Base-by-base conservation (phyloP, 2,113 vertebrate species). In the Nyctibius bracteatus region DNA sequence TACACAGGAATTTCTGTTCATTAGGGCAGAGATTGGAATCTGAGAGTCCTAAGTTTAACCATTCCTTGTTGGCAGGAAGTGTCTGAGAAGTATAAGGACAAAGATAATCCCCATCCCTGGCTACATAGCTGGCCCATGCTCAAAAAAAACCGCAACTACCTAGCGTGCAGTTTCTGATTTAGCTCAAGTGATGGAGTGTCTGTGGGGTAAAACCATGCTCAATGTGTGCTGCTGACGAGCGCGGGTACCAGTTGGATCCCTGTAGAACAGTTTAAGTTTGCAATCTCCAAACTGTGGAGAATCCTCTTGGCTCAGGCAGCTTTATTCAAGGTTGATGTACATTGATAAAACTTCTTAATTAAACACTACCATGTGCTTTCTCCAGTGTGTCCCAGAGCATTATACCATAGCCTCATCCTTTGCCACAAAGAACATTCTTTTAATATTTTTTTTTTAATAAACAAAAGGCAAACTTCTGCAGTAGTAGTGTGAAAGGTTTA, bases 1-100 rank as follows among this genome's bases (percentile, higher is more conserved):
- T 49, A 65, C 57, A 54, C 16, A 85, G 89, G 77, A 94, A 95
- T 96, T 95, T 95, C 70, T 87, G 61, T 92, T 94, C 12, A 31
- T 96, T 89, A 87, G 52, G 44, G 59, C 39, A 91, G 81, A 96
- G 94, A 96, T 87, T 23, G 37, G 81, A 94, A 96, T 95, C 94
- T 79, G 44, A 81, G 21, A 78, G 37, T 57, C 73, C 65, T 37
- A 75, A 67, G 24, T 79, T 97, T 91, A 84, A 94, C 77, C 55
- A 84, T 52, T 87, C 39, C 39, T 96, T 91, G 39, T 79, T 75
- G 86, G 65, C 73, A 68, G 89, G 61, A 96, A 68, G 47, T 61
- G 41, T 73, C 54, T 94, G 58, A 94, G 71, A 83, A 82, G 24
- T 9, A 8, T 37, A 80, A 85, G 43, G 66, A 85, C 70, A 92